Percentiles rank a stretch among this genome's conserved stretches.
These are phyloP conservation scores for Grallaria varia DNA, from an alignment of 2,113 vertebrate species.

Conservation along the genomic window DNA sequence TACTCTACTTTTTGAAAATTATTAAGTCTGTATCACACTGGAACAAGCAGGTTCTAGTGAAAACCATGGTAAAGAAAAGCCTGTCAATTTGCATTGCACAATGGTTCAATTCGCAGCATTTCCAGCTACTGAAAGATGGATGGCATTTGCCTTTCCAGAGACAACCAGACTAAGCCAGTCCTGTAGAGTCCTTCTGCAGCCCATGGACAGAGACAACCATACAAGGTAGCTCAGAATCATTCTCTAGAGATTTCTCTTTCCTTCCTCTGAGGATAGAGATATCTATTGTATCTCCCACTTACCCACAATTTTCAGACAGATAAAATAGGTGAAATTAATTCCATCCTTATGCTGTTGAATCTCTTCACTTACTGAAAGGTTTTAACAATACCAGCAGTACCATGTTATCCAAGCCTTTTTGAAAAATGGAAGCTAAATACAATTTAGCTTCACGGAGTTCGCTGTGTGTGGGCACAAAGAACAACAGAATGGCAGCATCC, in stretches of 20 bases:
- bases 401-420: background rate
- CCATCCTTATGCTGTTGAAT: background rate
- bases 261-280: background rate
- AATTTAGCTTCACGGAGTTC: background rate
- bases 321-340: background rate
- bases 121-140: background rate
- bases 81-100: background rate
- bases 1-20: background rate
- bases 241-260: background rate
- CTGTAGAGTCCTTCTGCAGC: background rate
- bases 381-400: background rate
- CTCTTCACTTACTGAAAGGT: background rate
- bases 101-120: background rate
- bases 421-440: background rate
- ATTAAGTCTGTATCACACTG: background rate
- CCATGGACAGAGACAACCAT: background rate
- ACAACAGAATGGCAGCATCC: background rate
- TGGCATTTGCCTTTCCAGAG: background rate
- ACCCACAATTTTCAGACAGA: background rate
- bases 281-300: background rate
- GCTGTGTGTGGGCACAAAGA: background rate
- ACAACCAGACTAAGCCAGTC: background rate
- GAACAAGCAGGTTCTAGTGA: background rate
- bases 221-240: background rate
- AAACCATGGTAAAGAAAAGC: background rate